Evolutionary conservation across 2,888 invertebrate genomes (phyloP).

Genomic region (Microchrysa polita): DNA sequence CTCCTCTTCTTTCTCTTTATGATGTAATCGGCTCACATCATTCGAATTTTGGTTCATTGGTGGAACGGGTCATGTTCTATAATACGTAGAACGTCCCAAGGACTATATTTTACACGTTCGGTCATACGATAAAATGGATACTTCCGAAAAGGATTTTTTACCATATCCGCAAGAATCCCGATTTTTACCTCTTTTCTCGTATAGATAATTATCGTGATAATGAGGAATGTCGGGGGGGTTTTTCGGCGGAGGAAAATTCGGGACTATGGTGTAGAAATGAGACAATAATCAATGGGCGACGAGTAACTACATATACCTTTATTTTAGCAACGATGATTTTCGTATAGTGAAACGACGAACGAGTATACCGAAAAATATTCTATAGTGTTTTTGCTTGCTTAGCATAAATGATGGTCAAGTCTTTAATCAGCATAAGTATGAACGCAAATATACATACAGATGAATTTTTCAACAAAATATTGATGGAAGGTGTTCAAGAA

Average conservation of each 20-base stretch:
- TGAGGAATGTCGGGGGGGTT: not conserved
- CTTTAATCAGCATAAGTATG: slow-evolving; percentile 49
- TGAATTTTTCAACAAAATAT: not conserved
- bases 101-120: slow-evolving; percentile 31
- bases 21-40: not conserved
- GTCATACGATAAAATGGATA: slow-evolving; percentile 38
- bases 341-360: not conserved
- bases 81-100: not conserved
- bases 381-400: slow-evolving; percentile 45
- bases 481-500: too few relatives aligned
- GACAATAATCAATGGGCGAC: not conserved
- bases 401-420: slow-evolving; percentile 49
- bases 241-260: not conserved
- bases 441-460: slow-evolving; percentile 30
- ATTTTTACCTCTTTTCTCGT: slow-evolving; percentile 40
- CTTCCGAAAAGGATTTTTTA: slow-evolving; percentile 31
- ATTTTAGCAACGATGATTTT: not conserved
- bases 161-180: too few relatives aligned
- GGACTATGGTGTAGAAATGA: slow-evolving; percentile 8
- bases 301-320: too few relatives aligned
- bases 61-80: not conserved
- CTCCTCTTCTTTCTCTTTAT: not conserved
- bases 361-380: not conserved
- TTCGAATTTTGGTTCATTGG: not conserved
- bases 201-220: slow-evolving; percentile 39